Percentiles rank a stretch among this genome's conserved stretches.
Conservation (phyloP, 92 coral and sea anemone species). For the Paragorgia papillata region DNA sequence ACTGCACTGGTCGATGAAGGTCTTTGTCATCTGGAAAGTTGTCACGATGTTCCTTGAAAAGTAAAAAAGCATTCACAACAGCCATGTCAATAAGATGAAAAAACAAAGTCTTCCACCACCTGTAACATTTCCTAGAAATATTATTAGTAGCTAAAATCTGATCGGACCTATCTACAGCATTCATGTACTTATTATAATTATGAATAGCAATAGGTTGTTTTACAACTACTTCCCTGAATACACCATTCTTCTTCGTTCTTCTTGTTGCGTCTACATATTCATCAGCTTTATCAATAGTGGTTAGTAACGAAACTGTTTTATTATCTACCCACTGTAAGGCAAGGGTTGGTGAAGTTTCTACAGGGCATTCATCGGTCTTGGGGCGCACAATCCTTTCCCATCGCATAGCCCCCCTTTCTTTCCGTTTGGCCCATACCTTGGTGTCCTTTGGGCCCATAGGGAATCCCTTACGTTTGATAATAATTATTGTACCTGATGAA, state of each 20-base stretch:
- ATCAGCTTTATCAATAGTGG: constrained; percentile 62
- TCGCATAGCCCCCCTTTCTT: constrained; percentile 55
- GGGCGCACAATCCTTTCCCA: constrained; percentile 67
- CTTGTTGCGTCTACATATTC: constrained; percentile 35
- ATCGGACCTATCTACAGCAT: constrained; percentile 61
- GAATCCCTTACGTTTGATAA: constrained; percentile 51
- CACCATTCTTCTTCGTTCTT: constrained; percentile 44
- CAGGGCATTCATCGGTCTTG: too few species aligned
- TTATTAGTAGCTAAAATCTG: constrained; percentile 43
- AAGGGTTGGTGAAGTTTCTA: constrained; percentile 40
- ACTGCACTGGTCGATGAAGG: constrained; percentile 29
- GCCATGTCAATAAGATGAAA: constrained; percentile 64
- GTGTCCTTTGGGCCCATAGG: constrained; percentile 54
- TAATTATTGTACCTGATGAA: constrained; percentile 54
- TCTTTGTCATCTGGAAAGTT: constrained; percentile 32
- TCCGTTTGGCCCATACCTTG: constrained; percentile 65
- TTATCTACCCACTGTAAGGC: constrained; percentile 61
- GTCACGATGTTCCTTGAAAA: constrained; percentile 41
- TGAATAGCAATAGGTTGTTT: constrained; percentile 56
- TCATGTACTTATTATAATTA: constrained; percentile 59
- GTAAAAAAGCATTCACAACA: constrained; percentile 30
- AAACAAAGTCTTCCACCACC: constrained; percentile 72
- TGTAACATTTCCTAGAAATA: constrained; percentile 45
- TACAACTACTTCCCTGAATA: constrained; percentile 13
- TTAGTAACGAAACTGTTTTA: constrained; percentile 59